phyloP scores from a whole-genome alignment of 1,140 invertebrate genomes.

The Hydropsyche tenuis region DNA sequence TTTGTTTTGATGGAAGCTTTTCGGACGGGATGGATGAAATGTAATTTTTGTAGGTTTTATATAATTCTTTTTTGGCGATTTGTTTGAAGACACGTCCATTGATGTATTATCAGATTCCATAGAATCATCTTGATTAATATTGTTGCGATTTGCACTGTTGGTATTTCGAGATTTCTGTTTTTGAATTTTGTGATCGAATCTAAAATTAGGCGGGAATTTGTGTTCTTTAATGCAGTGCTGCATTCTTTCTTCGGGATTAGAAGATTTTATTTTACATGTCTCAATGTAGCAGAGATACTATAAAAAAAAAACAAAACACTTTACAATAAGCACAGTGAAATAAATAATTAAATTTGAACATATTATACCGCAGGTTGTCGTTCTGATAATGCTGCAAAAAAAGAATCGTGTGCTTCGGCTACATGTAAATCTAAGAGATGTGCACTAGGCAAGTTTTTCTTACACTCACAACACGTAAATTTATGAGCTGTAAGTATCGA shows the following conservation, averaged over 20 bases:
- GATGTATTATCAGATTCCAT: conserved; percentile 2
- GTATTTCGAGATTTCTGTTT: conserved; percentile 6
- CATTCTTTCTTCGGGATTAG: conserved; percentile 61
- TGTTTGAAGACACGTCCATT: neutral
- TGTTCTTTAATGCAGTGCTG: conserved; percentile 69
- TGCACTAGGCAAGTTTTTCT: conserved; percentile 66
- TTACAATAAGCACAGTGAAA: conserved; percentile 6
- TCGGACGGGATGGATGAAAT: conserved; percentile 55
- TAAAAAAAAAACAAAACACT: conserved; percentile 55
- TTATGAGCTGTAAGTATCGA: conserved; percentile 53
- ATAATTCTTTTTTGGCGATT: conserved; percentile 26
- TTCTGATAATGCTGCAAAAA: conserved; percentile 68
- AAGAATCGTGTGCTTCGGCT: conserved; percentile 72
- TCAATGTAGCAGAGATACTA: conserved; percentile 72
- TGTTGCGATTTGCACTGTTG: conserved; percentile 26
- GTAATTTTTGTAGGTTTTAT: conserved; percentile 50
- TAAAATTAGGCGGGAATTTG: conserved; percentile 71
- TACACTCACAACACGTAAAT: conserved; percentile 62
- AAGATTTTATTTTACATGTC: conserved; percentile 67
- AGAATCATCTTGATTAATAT: neutral
- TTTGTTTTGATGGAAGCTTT: conserved; percentile 53
- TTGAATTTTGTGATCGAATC: conserved; percentile 58
- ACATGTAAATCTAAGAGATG: conserved; percentile 75
- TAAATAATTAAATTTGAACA: too few relatives aligned
- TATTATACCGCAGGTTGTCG: conserved; percentile 72